Base-by-base conservation (phyloP, 2,797 vertebrate genomes). In the Macrochelys suwanniensis region DNA sequence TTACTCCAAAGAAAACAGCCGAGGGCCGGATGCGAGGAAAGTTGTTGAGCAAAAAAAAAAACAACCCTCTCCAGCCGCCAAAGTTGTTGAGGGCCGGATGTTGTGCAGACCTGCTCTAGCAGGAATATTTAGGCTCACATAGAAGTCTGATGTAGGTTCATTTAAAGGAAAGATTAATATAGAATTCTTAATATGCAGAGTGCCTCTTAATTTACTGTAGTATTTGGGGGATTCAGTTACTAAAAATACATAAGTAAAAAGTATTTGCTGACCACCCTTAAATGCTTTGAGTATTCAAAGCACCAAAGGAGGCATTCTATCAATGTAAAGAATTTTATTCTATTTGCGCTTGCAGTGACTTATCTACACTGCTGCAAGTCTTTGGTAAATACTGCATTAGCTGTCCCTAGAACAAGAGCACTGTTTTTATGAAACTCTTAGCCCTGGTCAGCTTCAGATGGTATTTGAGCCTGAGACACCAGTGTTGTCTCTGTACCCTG, bases 211-310 rank as follows among this genome's bases (percentile, higher is more conserved):
- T 23, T 28, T 76, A 37, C 33, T 87, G 23, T 47, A 51, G 33
- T 65, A 8, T 33, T 81, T 54, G 51, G 23, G 23, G 42, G 21
- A 10, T 53, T 61, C n/a, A 61, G 33, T 50, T 53, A 25, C 31
- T 15, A 53, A 51, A 81, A 89, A 65, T n/a, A 5, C 57, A 59
- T 13, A 13, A 31, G 28, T 59, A 59, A 31, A 33, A 87, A 45
- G 25, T 65, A 11, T 59, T 87, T 89, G 45, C 50, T 71, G 65
- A 47, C 61, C 77, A 45, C 6, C 49, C 15, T 25, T 23, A 31
- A 61, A 28, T 11, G 8, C 17, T 5, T 78, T 77, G 11, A 56
- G 50, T 45, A 26, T 33, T 49, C 31, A n/a, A 5, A 0, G 0
- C 26, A 2, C 26, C 12, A 21, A 57, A 11, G 23, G 78, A 78